Percentiles rank a stretch among this genome's conserved stretches.
Evolutionary conservation across 2,888 invertebrate genomes (phyloP).

Genomic region (Aplocera efformata): DNA sequence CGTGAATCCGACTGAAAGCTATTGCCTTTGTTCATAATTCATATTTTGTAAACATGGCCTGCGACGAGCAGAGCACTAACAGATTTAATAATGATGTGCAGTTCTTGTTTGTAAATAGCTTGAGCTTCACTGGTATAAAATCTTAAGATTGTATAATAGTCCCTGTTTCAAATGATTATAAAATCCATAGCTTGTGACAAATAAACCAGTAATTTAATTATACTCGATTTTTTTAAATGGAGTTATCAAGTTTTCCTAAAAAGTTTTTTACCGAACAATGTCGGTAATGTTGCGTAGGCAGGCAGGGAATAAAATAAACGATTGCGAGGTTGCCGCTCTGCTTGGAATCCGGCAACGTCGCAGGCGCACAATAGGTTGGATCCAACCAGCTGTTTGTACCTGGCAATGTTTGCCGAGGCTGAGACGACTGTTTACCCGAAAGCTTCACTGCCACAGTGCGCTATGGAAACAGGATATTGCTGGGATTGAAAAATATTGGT

Average conservation of each 20-base stretch:
- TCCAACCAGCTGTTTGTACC: constrained; percentile 65
- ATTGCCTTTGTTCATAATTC: constrained; percentile 50
- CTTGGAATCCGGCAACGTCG: constrained; percentile 33
- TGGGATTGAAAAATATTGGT: constrained; percentile 10
- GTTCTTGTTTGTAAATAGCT: no score
- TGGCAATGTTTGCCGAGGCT: constrained; percentile 53
- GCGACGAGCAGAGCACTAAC: constrained; percentile 26
- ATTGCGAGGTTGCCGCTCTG: constrained; percentile 64
- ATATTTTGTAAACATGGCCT: constrained; percentile 44
- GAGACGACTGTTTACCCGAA: constrained; percentile 38
- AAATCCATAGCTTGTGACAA: no score
- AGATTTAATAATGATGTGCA: no score
- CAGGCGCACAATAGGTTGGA: constrained; percentile 49
- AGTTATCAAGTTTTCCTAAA: no score
- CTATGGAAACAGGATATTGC: constrained; percentile 18
- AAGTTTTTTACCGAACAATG: constrained; percentile 14
- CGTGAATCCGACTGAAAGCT: constrained; percentile 50
- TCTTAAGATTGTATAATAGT: no score
- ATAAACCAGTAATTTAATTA: no score
- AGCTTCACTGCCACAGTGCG: constrained; percentile 29
- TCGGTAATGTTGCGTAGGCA: constrained; percentile 21
- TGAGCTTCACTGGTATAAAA: no score
- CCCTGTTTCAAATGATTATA: no score
- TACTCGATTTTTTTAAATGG: no score
- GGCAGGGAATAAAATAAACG: constrained; percentile 40